A percentile compares a stretch with the other conserved stretches of the same genome.
phyloP scores from a whole-genome alignment of 2,113 vertebrate genomes.

The Odontesthes bonariensis region DNA sequence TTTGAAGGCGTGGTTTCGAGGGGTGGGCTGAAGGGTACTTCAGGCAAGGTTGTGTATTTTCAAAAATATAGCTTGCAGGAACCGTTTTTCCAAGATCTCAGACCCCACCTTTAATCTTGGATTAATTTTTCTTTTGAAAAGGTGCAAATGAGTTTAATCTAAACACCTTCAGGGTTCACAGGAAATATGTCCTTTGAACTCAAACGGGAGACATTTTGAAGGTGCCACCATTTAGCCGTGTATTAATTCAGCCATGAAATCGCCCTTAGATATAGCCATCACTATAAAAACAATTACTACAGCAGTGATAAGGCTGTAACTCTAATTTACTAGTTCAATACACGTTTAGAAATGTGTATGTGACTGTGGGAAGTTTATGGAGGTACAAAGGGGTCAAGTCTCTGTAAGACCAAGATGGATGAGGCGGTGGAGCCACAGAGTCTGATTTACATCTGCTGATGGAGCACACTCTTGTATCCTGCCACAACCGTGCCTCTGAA shows the following conservation, averaged over 20 bases:
- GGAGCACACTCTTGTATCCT: constrained; percentile 64
- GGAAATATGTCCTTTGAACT: too few relatives aligned
- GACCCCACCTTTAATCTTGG: too few relatives aligned
- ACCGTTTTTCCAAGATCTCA: too few relatives aligned
- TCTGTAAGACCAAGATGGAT: constrained; percentile 69
- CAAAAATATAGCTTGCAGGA: too few relatives aligned
- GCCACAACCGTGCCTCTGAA: constrained; percentile 53
- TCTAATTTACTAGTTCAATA: constrained; percentile 40
- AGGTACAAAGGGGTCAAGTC: constrained; percentile 58
- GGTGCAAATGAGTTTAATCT: too few relatives aligned
- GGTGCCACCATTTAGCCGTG: constrained; percentile 9
- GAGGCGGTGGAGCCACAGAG: constrained; percentile 62
- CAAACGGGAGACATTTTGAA: not conserved
- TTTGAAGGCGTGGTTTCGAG: too few relatives aligned
- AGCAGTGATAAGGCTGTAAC: constrained; percentile 33
- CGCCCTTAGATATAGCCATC: constrained; percentile 42
- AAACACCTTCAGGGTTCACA: too few relatives aligned
- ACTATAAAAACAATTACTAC: constrained; percentile 36
- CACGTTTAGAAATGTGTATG: constrained; percentile 24
- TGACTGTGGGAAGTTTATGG: constrained; percentile 34
- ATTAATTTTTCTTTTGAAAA: too few relatives aligned
- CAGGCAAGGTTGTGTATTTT: too few relatives aligned
- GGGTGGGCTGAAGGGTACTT: too few relatives aligned
- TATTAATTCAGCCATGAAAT: not conserved
- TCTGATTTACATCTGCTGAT: constrained; percentile 78